Base-by-base conservation (phyloP, 2,797 vertebrate genomes). In the Falco berigora region DNA sequence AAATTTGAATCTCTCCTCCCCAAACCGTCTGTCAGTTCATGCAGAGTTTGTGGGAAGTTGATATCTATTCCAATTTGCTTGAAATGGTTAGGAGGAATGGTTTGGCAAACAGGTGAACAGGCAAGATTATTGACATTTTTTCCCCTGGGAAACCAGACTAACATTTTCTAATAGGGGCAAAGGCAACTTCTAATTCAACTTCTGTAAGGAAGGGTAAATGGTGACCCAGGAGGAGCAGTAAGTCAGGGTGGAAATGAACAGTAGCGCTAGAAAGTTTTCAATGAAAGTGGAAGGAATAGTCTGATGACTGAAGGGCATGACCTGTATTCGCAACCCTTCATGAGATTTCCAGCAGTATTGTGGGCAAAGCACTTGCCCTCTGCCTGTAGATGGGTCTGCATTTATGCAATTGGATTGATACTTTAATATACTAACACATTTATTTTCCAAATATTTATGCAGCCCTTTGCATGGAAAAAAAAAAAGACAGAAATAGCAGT, bases 281-380 rank as follows among this genome's bases (percentile, higher is more conserved):
- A 52, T 34, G 24, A 30, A 81, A 90, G 47, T 0, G 0, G 58
- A 72, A 78, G 76, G 44, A 73, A 30, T 6, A 27, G 19, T 46
- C 59, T 52, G 19, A 28, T 67, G 83, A 42, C 28, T 17, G 71
- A 88, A 76, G 40, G 55, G 32, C 12, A 4, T 28, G 68, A 75
- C 27, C 34, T 17, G 1, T 38, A 24, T 63, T 67, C 0, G 0
- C 27, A 74, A 15, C 23, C 25, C 21, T 55, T 64, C 0, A 0
- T 52, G 77, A 86, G n/a, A 66, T 78, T 95, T 90, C 79, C 72
- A 87, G 36, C 68, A 63, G 69, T 25, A 59, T 16, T 8, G 2
- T 11, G 67, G 44, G 27, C 86, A 91, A 92, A 55, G 34, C 0
- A 0, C 19, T 81, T 0, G 0, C 49, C n/a, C 62, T 77, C 64